These are phyloP conservation scores for Bombus sibiricus DNA, from an alignment of 1,140 invertebrate species.

Conservation along the genomic window DNA sequence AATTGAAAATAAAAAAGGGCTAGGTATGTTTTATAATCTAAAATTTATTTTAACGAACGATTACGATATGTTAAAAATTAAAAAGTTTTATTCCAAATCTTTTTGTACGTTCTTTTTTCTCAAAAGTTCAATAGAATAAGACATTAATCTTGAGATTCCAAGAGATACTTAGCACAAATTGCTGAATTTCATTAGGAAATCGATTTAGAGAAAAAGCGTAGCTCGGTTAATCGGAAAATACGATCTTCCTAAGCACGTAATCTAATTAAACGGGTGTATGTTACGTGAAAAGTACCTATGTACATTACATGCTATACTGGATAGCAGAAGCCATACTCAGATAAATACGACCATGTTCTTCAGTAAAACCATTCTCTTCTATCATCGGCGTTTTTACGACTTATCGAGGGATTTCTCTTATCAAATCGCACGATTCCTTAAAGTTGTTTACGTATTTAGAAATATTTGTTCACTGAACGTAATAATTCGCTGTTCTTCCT, in stretches of 20 bases:
- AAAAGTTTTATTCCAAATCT: background rate
- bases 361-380: background rate
- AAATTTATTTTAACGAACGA: too few species aligned
- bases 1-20: too few species aligned
- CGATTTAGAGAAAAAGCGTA: background rate
- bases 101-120: background rate
- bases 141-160: background rate
- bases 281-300: background rate
- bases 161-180: background rate
- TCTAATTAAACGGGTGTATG: conserved; percentile 19
- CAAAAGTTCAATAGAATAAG: background rate
- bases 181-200: background rate
- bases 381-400: background rate
- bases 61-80: background rate
- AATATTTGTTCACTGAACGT: background rate
- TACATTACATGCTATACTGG: background rate
- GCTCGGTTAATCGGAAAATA: background rate
- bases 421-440: background rate
- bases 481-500: background rate
- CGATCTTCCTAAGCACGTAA: conserved; percentile 7
- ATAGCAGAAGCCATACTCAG: conserved; percentile 12
- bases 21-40: too few species aligned
- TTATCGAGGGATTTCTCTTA: background rate
- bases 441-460: background rate
- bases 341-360: background rate